Evolutionary conservation across 2,797 vertebrate genomes (phyloP).

Genomic region (Peromyscus nudipes): DNA sequence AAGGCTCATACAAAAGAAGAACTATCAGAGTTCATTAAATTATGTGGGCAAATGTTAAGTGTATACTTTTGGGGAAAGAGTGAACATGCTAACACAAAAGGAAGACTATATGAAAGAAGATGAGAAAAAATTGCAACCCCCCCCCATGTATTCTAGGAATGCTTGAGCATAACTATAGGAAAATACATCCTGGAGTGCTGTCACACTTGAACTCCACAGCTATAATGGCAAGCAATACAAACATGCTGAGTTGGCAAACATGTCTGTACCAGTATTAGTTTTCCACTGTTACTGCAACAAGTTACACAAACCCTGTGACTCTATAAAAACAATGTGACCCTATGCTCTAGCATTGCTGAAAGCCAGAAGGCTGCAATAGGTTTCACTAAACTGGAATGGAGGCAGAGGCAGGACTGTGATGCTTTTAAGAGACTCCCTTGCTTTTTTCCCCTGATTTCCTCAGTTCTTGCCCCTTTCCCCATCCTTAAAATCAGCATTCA

Average conservation of each 20-base stretch:
- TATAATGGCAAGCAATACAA: neutral
- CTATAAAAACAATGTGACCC: slow-evolving; percentile 47
- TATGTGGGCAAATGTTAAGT: slow-evolving; percentile 30
- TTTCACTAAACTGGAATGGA: slow-evolving; percentile 13
- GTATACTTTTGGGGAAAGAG: neutral
- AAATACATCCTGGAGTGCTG: neutral
- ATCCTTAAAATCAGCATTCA: neutral
- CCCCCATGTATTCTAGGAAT: slow-evolving; percentile 1
- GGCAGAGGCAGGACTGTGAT: neutral
- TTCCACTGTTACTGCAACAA: slow-evolving; percentile 4
- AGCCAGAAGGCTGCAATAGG: slow-evolving; percentile 20
- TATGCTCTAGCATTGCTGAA: neutral
- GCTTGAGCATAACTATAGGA: neutral
- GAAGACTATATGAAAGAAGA: slow-evolving; percentile 28
- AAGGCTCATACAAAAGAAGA: slow-evolving; percentile 13
- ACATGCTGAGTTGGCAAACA: neutral
- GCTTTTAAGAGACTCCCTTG: neutral
- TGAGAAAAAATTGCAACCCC: neutral
- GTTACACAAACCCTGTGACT: neutral
- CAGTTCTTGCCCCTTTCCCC: neutral
- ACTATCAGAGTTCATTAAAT: slow-evolving; percentile 17
- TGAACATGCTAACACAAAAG: slow-evolving; percentile 20
- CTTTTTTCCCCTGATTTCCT: too few relatives aligned
- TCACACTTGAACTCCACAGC: neutral
- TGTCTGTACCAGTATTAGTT: neutral